Conservation (phyloP, 2,888 invertebrate species). For the Spialia ferax region DNA sequence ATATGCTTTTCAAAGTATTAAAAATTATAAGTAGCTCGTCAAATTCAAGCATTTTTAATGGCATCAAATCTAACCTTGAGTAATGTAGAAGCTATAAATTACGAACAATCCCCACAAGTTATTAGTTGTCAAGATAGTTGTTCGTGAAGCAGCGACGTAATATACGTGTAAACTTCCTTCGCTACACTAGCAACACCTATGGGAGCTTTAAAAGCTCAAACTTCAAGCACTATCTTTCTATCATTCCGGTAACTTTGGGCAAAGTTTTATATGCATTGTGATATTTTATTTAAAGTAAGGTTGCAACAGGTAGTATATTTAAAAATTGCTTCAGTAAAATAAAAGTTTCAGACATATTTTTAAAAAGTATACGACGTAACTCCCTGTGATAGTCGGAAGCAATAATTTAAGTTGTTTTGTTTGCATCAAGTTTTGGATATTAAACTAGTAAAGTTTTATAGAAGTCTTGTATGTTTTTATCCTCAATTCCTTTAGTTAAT, state of each 20-base stretch:
- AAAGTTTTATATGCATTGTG: slow-evolving; percentile 17
- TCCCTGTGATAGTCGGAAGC: background rate
- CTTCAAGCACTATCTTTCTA: slow-evolving; percentile 35
- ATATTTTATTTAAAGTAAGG: background rate
- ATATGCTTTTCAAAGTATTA: no score
- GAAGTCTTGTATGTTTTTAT: no score
- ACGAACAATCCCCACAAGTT: background rate
- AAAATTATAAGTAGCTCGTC: no score
- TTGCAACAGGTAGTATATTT: slow-evolving; percentile 10
- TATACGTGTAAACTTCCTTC: slow-evolving; percentile 16
- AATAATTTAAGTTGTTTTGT: background rate
- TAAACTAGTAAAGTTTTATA: no score
- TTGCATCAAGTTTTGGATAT: background rate
- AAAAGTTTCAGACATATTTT: background rate
- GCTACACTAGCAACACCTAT: slow-evolving; percentile 6
- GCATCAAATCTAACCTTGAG: background rate
- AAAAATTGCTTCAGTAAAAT: background rate
- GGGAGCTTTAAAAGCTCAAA: slow-evolving; percentile 33
- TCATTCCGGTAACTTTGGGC: slow-evolving; percentile 23
- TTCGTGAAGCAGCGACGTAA: background rate
- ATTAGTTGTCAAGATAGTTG: slow-evolving; percentile 14
- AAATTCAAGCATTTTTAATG: background rate
- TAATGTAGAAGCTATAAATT: background rate
- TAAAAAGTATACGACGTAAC: background rate
- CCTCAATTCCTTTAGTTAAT: no score